Evolutionary conservation across 2,888 invertebrate genomes (phyloP).

Genomic region (Caenorhabditis sp.): DNA sequence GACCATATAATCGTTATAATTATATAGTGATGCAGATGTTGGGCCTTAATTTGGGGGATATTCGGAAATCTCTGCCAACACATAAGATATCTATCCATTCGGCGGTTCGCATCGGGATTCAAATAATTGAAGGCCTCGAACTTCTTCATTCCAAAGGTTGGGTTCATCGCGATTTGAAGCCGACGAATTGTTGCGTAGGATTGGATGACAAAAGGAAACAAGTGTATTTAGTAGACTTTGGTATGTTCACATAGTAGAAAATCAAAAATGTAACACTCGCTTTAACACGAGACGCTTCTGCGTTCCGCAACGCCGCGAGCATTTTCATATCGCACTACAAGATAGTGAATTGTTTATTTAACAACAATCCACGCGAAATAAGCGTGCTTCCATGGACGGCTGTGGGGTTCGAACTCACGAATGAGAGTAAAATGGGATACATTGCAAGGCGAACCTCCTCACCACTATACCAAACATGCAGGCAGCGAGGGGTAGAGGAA

Average conservation of each 20-base stretch:
- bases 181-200: constrained; percentile 65
- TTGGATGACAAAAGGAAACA: constrained; percentile 42
- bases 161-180: constrained; percentile 66
- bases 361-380: constrained; percentile 1
- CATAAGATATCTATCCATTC: constrained; percentile 46
- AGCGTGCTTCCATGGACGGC: background rate
- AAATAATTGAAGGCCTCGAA: constrained; percentile 58
- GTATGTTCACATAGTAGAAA: constrained; percentile 13
- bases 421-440: background rate
- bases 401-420: background rate
- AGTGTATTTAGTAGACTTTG: constrained; percentile 66
- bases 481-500: background rate
- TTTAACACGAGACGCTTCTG: background rate
- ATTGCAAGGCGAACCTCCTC: background rate
- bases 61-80: constrained; percentile 47
- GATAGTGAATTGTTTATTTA: background rate
- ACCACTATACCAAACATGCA: background rate
- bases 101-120: constrained; percentile 53
- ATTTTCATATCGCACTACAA: background rate
- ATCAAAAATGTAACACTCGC: background rate
- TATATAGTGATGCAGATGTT: constrained; percentile 68
- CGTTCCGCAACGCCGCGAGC: background rate
- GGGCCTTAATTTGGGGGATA: constrained; percentile 61
- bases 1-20: constrained; percentile 46
- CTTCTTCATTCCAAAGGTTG: constrained; percentile 60